Percentiles rank a stretch among this genome's conserved stretches.
Conservation (phyloP, 92 coral and sea anemone genomes). For the Epizoanthus fatuus region DNA sequence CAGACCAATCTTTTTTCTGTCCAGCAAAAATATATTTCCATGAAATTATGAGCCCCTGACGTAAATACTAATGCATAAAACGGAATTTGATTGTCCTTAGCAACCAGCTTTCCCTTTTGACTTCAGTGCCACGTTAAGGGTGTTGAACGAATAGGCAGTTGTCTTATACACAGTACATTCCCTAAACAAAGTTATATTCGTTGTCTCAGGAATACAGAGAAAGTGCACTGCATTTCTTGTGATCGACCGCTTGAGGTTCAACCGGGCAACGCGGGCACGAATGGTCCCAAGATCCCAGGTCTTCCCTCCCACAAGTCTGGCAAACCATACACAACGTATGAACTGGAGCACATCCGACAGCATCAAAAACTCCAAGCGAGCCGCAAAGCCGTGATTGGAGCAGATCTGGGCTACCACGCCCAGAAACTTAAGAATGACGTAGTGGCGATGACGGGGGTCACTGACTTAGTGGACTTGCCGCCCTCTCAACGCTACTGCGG, state of each 20-base stretch:
- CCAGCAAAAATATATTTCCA: too few relatives aligned
- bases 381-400: conserved; percentile 79
- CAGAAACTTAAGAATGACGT: conserved; percentile 88
- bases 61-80: background rate
- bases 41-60: too few relatives aligned
- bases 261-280: conserved; percentile 57
- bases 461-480: conserved; percentile 85
- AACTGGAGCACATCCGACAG: conserved; percentile 96
- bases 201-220: conserved; percentile 68
- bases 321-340: conserved; percentile 94
- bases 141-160: too few relatives aligned
- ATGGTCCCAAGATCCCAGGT: conserved; percentile 87
- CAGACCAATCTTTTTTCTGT: too few relatives aligned
- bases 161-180: too few relatives aligned
- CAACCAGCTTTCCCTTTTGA: too few relatives aligned
- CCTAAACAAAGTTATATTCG: background rate
- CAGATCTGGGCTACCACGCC: conserved; percentile 89
- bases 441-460: conserved; percentile 90
- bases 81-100: background rate
- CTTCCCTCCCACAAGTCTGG: conserved; percentile 85
- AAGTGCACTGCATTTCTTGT: conserved; percentile 96
- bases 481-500: conserved; percentile 97
- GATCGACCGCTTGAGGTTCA: conserved; percentile 91
- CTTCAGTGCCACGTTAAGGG: too few relatives aligned
- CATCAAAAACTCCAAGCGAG: conserved; percentile 85